Evolutionary conservation across 2,113 vertebrate genomes (phyloP), one percentile per base, ranked within the genome.

Genomic region (Fulica atra): DNA sequence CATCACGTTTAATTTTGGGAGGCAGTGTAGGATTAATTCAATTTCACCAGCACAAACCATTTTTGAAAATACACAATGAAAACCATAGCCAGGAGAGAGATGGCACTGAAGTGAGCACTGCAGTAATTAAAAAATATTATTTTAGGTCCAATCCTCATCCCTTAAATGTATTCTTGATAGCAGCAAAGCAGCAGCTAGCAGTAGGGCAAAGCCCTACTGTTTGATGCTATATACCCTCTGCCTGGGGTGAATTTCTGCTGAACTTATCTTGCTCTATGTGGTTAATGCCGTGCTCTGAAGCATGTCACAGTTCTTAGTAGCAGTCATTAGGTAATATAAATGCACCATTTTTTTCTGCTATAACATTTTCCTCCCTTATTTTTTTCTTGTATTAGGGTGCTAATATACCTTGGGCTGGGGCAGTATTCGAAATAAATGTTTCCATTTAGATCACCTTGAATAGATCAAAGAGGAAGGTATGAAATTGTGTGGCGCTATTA

Each of bases 41-140:
- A 33, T 89, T 63, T 69, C 61, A 53, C 42, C 83, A 68, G 21
- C 42, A 51, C 78, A 73, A 86, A 57, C 14, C 16, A 6, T 53
- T 76, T 94, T 91, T 42, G 80, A 69, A 95, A 95, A 86, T 31
- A 51, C 31, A 36, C 10, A 12, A 33, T 57, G 54, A 66, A n/a
- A 63, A 69, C 15, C 8, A 7, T 81, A 91, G 69, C 20, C 51
- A n/a, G 71, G 72, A 78, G 54, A 76, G 51, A 88, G 16, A 40
- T 70, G 35, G 44, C 54, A 81, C 40, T 79, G 63, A 91, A 79
- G 57, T 61, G 33, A 88, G 59, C 17, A 13, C 46, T 85, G 44
- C 50, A 85, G 53, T 80, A 80, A 92, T 89, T 82, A 89, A 79
- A 54, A 93, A 80, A 7, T 65, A 79, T 31, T 87, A 73, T 64